A percentile compares a stretch with the other conserved stretches of the same genome.
Evolutionary conservation across 2,113 vertebrate species (phyloP).

Genomic region (Recurvirostra avosetta): DNA sequence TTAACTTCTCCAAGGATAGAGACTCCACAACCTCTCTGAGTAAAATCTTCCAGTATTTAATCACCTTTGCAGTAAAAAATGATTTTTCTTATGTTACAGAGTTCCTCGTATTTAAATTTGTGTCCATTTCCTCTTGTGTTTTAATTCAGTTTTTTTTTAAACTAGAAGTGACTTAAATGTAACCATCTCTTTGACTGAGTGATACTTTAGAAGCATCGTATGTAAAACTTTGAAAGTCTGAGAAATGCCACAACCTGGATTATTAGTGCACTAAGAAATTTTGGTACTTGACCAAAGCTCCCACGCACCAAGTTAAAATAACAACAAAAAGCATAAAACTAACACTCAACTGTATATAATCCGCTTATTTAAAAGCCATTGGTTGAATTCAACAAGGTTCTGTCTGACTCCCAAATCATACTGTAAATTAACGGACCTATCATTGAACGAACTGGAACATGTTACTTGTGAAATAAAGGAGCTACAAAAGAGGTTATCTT

Average conservation of each 20-base stretch:
- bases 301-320: background rate
- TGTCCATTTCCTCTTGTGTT: background rate
- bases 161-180: background rate
- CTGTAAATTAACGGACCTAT: background rate
- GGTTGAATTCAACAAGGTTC: background rate
- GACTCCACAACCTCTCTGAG: background rate
- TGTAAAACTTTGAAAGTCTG: background rate
- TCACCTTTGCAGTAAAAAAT: rapidly evolving
- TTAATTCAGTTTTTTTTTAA: background rate
- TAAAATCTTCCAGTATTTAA: background rate
- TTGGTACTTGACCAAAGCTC: background rate
- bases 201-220: background rate
- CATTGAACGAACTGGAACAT: background rate
- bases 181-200: background rate
- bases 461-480: background rate
- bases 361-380: background rate
- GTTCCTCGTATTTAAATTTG: background rate
- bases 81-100: background rate
- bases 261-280: background rate
- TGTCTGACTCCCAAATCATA: background rate
- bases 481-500: background rate
- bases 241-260: background rate
- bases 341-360: background rate
- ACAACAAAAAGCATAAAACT: background rate
- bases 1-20: background rate